A percentile compares a stretch with the other conserved stretches of the same genome.
These are phyloP conservation scores for Etheostoma cragini DNA, from an alignment of 2,113 vertebrate species.

Conservation along the genomic window DNA sequence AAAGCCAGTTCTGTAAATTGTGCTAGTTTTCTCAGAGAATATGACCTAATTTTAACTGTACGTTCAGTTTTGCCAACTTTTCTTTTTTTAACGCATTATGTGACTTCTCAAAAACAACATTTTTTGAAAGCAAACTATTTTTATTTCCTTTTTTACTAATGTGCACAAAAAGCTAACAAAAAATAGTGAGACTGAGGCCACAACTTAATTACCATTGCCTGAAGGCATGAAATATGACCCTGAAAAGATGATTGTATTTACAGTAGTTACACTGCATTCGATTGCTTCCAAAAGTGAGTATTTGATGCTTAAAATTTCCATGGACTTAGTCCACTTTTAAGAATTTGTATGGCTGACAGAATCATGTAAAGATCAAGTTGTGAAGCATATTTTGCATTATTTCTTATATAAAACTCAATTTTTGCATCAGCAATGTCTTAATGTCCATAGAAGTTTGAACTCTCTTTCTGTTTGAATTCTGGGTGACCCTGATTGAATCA, in stretches of 20 bases:
- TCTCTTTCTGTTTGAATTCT: slow-evolving; percentile 38
- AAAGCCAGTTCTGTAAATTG: not conserved
- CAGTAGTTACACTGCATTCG: not conserved
- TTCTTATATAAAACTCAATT: not conserved
- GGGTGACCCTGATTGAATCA: slow-evolving; percentile 57
- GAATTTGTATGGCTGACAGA: not conserved
- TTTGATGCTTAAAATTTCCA: not conserved
- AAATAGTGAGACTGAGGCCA: not conserved
- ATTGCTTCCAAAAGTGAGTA: not conserved
- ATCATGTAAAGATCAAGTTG: not conserved
- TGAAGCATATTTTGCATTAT: not conserved
- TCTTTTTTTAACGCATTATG: not conserved
- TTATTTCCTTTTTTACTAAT: not conserved
- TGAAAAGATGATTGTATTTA: not conserved
- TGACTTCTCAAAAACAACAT: not conserved
- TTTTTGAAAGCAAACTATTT: not conserved
- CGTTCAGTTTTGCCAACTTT: not conserved
- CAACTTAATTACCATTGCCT: not conserved
- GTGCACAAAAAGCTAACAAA: not conserved
- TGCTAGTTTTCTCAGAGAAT: not conserved
- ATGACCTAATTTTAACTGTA: not conserved
- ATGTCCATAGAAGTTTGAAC: slow-evolving; percentile 10
- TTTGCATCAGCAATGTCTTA: not conserved
- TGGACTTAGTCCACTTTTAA: not conserved
- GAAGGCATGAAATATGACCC: not conserved